Base-by-base conservation (phyloP, 2,888 invertebrate genomes). In the Morpho deidamia region DNA sequence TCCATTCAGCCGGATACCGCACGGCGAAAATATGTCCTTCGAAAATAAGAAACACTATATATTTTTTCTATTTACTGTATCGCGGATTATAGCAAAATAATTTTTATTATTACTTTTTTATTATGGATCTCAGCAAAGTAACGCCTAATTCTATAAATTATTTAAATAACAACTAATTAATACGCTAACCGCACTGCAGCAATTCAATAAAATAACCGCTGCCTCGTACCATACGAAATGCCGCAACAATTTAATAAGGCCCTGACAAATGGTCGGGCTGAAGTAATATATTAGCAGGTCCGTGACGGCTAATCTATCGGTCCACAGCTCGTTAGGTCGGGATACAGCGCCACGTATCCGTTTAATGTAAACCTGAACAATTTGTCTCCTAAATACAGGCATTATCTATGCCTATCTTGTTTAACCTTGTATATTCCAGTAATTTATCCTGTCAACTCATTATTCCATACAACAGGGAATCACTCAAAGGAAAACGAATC, bases 261-360 rank as follows among this genome's bases (percentile, higher is more conserved):
- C 38, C 37, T 46, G 50, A 51, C 44, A 38, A 12, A 51, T 55
- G 14, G 39, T 10, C 11, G 32, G 39, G 11, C 51, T 34, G 34
- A 39, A 44, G 42, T 47, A 44, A 51, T 55, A 47, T 44, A 47
- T 55, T 51, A 40, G 43, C 8, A 40, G 44, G 55, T 34, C 8
- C 37, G 49, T 11, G 50, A 44, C 34, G 11, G 44, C 51, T 53
- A 53, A 61, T 61, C 58, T 55, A 55, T 53, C 49, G 51, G 44
- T 58, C 56, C 53, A 60, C 61, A 56, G 60, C 53, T 60, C 57
- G 54, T 60, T 61, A 60, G 58, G 42, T 45, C 32, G 43, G 58
- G 39, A 55, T 52, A 55, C 58, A 58, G 52, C 55, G 51, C 52
- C 49, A 38, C 43, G 49, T 52, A 55, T 55, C 52, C 52, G 51